These are phyloP conservation scores for Gavialis gangeticus DNA, from an alignment of 2,113 vertebrate genomes.

Conservation along the genomic window DNA sequence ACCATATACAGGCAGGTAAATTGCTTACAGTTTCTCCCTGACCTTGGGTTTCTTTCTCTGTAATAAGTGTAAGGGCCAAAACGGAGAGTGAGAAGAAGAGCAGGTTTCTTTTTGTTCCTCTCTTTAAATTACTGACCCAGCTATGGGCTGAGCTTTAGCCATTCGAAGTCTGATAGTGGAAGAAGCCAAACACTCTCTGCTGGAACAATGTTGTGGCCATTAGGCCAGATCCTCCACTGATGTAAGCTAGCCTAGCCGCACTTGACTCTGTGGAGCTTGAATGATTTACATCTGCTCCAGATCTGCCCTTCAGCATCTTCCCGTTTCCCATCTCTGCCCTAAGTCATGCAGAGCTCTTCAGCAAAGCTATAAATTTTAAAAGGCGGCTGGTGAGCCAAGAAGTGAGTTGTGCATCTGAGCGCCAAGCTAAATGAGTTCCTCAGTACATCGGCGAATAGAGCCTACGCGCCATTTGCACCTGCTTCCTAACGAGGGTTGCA, in stretches of 20 bases:
- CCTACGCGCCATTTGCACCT: background rate
- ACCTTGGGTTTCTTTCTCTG: background rate
- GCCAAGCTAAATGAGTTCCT: background rate
- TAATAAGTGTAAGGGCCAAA: background rate
- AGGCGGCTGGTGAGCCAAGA: background rate
- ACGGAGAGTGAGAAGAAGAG: background rate
- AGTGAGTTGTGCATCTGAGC: background rate
- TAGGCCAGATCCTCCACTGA: background rate
- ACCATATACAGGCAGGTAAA: accelerated
- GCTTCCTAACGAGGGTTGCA: background rate
- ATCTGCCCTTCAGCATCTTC: background rate
- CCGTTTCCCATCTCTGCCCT: conserved; percentile 21
- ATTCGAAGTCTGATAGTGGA: background rate
- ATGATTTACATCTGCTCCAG: conserved; percentile 5
- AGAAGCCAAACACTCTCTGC: no score
- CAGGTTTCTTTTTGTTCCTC: background rate
- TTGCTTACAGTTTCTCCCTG: background rate
- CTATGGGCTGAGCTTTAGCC: conserved; percentile 17
- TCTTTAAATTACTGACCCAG: conserved; percentile 9
- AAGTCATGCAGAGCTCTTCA: background rate
- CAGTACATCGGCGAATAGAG: background rate
- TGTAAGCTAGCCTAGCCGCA: background rate
- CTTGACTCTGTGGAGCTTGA: background rate
- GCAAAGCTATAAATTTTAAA: background rate
- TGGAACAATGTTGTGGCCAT: background rate